Evolutionary conservation across 2,888 invertebrate species (phyloP), one percentile per base, ranked within the genome.

Genomic region (Cephonodes hylas): DNA sequence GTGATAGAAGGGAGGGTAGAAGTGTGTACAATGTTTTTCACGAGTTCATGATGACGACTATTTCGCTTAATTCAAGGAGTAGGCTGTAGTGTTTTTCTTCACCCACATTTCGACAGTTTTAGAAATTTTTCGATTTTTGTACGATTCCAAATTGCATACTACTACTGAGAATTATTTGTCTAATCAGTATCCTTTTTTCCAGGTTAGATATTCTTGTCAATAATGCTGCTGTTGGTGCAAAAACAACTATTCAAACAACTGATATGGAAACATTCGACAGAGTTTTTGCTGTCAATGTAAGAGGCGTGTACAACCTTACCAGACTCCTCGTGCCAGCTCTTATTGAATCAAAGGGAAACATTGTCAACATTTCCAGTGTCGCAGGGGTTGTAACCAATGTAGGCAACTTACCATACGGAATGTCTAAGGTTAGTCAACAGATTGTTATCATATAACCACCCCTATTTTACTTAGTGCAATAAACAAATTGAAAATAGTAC

Each of bases 241-340:
- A 46, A 13, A 5, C 22, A 7, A 46, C 46, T 8, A 46, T 46
- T 10, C 46, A 46, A 22, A 23, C 20, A 5, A 57, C 57, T 3
- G 34, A 57, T 18, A 57, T 57, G 57, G 31, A 57, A n/a, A 18
- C n/a, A 31, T 57, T 27, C 10, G 57, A 57, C 6, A n/a, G n/a
- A 18, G 57, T 57, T 6, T 57, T 57, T n/a, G n/a, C 20, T 15
- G 31, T 57, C 10, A 57, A 57, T 25, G 57, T 57, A 10, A 22
- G 57, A 18, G 57, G 23, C 18, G 34, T 57, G 10, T 57, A 57
- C 25, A 38, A 57, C 31, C 27, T 57, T 3, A 57, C 57, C 18
- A 57, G 57, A 57, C 57, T 31, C 4, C 15, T 57, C 13, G 57
- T 57, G 25, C 57, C 57, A 15, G 57, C 57, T 27, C 31, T 57